Conservation (phyloP, 1,140 invertebrate species). For the Pseudomyrmex gracilis region DNA sequence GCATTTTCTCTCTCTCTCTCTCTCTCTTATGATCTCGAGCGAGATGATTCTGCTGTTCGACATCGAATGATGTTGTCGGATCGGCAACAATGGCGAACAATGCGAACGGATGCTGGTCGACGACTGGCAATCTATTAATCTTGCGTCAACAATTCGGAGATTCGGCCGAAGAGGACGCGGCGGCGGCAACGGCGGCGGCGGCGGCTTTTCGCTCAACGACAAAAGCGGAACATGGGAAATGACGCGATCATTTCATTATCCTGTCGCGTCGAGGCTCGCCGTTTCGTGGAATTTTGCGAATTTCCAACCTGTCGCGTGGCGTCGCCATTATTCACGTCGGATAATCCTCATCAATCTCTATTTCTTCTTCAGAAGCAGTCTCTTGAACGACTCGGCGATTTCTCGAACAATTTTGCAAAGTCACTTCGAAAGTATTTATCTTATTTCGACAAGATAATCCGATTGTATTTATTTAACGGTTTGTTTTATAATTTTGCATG, state of each 20-base stretch:
- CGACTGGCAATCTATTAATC: conserved; percentile 33
- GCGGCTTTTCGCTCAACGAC: not conserved
- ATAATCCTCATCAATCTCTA: conserved; percentile 24
- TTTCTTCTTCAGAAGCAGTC: not conserved
- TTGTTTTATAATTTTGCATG: too few species aligned
- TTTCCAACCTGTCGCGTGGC: not conserved
- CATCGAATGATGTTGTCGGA: too few species aligned
- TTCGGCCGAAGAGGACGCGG: not conserved
- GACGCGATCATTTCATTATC: conserved; percentile 51
- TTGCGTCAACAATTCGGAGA: conserved; percentile 22
- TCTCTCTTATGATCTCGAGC: not conserved
- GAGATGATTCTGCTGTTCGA: too few species aligned
- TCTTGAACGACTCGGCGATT: not conserved
- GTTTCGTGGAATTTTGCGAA: conserved; percentile 8
- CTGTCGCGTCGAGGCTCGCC: not conserved
- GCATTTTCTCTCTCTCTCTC: not conserved
- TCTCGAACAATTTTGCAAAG: not conserved
- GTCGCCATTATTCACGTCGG: conserved; percentile 17
- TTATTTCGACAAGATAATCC: too few species aligned
- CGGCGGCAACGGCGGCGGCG: too few species aligned
- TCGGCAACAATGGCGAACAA: conserved; percentile 2
- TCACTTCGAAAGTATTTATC: not conserved
- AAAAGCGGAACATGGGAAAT: conserved; percentile 12
- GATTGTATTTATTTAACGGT: too few species aligned
- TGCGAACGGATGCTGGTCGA: not conserved